Evolutionary conservation across 2,113 vertebrate genomes (phyloP), one percentile per base, ranked within the genome.

Genomic region (Poeciliopsis occidentalis): DNA sequence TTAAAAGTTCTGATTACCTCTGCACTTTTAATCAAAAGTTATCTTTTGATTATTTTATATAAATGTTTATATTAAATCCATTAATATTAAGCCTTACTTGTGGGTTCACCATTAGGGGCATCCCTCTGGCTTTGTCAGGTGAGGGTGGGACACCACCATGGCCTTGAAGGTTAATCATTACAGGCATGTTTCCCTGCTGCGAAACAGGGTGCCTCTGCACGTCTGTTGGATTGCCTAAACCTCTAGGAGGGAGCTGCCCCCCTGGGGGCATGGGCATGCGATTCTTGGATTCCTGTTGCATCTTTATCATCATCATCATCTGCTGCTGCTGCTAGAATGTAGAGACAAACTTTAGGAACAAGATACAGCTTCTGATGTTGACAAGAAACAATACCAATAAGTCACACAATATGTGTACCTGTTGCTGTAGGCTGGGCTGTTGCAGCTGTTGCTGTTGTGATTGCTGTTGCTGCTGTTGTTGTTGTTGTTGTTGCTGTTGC

Each of bases 261-360:
- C 95, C 95, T 69, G 96, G 95, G 27, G 96, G 94, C 17, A 97
- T 92, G 12, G 97, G 95, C 91, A 98, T 95, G 80, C 97, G 95
- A 88, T 92, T 94, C 79, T 95, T 95, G 24, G 89, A 86, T 73
- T 99, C 97, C 86, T 98, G 97, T 65, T 95, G 97, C 95, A 98
- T 97, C 95, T 98, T 97, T 31, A 99, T 86, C 96, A 98, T 96
- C 96, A 98, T 96, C 95, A 98, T 96, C 96, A 97, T 97, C 75
- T 98, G 96, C 63, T 96, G 97, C 10, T 37, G 32, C 71, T 96
- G 92, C 79, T 96, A 93, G 19, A 93, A 90, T 60, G 3, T n/a
- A 29, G 24, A 30, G 4, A 41, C 44, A 0, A 67, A 37, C 4
- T 69, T 78, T 66, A 26, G 4, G 44, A 69, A 29, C 0, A 41